Evolutionary conservation across 1,140 invertebrate species (phyloP), one percentile per base, ranked within the genome.

Genomic region (Drosophila truncata): DNA sequence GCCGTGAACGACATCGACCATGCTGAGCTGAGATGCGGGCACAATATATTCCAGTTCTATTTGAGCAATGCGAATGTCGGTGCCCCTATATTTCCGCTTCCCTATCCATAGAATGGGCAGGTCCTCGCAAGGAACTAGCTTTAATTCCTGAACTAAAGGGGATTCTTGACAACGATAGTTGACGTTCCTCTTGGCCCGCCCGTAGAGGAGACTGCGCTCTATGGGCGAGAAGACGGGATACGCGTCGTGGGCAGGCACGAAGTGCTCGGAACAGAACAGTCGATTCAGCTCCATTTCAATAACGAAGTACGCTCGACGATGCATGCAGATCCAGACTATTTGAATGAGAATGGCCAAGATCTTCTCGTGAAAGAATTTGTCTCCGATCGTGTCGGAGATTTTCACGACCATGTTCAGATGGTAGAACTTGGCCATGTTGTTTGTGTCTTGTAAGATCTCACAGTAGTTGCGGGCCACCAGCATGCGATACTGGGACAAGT

Each of bases 281-380:
- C 91, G 83, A 80, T 88, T 82, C 67, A 92, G 91, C 58, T 92
- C 91, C 81, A 78, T 78, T 54, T 92, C 85, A 16, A 92, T 92
- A 6, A 88, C 41, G 9, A 70, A 44, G 14, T 88, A 91, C 16
- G 83, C 88, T 18, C 90, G 65, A 0, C 91, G 72, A 39, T 91
- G 81, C 78, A 86, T 80, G 0, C 74, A 72, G 11, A 92, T 91
- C 91, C 91, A 92, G 1, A 91, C 74, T 10, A 92, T 74, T 49
- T 91, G 83, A 1, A 63, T 88, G 33, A 63, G 59, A 10, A 81
- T 82, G 7, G 88, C 78, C 9, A 92, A 31, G 9, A 92, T 86
- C 0, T 80, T 52, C 18, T 92, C 83, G 42, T 91, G 79, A 31
- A 92, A 91, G 1, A 14, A 11, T 42, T 79, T 82, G 39, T 92